Conservation (phyloP, 1,140 invertebrate genomes). For the Drosophila pallidifrons region DNA sequence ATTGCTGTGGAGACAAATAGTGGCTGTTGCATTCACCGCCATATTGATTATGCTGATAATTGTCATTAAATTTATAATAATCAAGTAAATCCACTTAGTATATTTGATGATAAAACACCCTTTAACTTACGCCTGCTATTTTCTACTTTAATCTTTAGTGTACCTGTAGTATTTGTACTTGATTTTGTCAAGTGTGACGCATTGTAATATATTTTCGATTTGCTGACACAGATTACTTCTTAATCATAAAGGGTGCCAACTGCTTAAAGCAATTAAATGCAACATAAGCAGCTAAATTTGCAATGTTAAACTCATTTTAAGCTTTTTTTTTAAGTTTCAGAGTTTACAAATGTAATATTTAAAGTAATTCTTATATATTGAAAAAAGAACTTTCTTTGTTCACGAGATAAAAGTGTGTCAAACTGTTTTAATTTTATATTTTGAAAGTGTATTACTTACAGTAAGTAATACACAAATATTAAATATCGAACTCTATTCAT, state of each 20-base stretch:
- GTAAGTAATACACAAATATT: not conserved
- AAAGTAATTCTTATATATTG: too few species aligned
- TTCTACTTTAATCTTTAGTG: conserved; percentile 75
- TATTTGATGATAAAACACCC: conserved; percentile 25
- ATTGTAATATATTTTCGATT: conserved; percentile 48
- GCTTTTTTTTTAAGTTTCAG: not conserved
- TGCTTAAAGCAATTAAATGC: not conserved
- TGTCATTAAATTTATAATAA: conserved; percentile 19
- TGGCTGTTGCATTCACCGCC: conserved; percentile 3
- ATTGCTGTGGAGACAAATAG: conserved; percentile 16
- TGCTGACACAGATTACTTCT: conserved; percentile 50
- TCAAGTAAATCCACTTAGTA: conserved; percentile 10
- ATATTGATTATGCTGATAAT: conserved; percentile 30
- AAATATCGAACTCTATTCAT: not conserved
- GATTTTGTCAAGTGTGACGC: conserved; percentile 53
- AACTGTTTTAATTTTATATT: not conserved
- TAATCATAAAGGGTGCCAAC: not conserved
- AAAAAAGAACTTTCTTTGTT: too few species aligned
- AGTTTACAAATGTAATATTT: too few species aligned
- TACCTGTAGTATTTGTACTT: conserved; percentile 36
- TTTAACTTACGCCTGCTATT: conserved; percentile 23
- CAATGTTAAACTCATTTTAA: not conserved
- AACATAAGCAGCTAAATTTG: not conserved
- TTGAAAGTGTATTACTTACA: not conserved
- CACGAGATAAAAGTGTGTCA: too few species aligned